These are phyloP conservation scores for Phaetusa simplex DNA, from an alignment of 2,113 vertebrate species.

Conservation along the genomic window DNA sequence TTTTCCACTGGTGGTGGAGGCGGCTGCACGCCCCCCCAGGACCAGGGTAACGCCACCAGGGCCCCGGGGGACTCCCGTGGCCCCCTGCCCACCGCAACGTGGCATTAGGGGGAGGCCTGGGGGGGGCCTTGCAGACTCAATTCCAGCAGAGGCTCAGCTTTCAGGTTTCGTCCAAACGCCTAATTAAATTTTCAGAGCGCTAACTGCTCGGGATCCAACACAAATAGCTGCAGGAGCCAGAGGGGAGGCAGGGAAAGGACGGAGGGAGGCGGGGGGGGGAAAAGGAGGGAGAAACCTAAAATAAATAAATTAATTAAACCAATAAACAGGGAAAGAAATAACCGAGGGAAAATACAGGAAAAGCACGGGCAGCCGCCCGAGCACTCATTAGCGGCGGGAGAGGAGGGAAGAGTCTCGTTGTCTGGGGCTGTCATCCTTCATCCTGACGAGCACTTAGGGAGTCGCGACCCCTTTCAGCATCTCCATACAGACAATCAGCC, in stretches of 20 bases:
- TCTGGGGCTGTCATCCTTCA: constrained; percentile 78
- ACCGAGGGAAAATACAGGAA: background rate
- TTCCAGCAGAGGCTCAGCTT: background rate
- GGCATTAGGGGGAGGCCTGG: too few species aligned
- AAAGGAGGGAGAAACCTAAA: background rate
- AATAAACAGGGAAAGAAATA: background rate
- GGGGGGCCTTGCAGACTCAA: background rate
- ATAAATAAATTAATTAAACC: constrained; percentile 10
- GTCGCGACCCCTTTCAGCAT: constrained; percentile 81
- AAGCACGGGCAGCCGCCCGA: constrained; percentile 34
- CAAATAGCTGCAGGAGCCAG: constrained; percentile 15
- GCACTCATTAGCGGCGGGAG: constrained; percentile 69
- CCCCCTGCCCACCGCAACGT: background rate
- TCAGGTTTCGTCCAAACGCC: background rate
- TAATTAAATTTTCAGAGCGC: constrained; percentile 30
- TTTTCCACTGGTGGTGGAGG: background rate
- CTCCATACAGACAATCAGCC: constrained; percentile 72
- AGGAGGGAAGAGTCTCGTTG: constrained; percentile 74
- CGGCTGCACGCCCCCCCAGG: accelerated
- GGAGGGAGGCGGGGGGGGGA: too few species aligned
- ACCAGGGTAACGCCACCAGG: too few species aligned
- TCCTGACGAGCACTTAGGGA: constrained; percentile 80
- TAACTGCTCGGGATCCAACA: constrained; percentile 8
- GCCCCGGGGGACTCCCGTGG: accelerated
- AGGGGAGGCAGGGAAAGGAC: background rate